Conservation (phyloP, 2,888 invertebrate species). For the Nemotelus pantherinus region DNA sequence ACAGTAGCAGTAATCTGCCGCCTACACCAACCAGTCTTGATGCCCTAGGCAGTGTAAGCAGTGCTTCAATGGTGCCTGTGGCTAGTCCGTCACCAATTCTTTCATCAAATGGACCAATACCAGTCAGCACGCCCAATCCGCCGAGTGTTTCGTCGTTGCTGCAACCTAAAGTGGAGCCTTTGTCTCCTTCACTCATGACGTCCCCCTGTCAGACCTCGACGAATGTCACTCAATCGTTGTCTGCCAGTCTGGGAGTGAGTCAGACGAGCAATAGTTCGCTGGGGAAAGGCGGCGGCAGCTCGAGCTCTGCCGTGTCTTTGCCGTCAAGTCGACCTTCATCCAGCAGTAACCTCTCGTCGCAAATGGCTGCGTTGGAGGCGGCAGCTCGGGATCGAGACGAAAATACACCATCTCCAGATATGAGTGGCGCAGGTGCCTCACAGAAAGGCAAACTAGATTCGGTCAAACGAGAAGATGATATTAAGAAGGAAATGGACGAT, state of each 20-base stretch:
- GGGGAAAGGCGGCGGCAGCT: conserved; percentile 56
- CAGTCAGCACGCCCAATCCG: conserved; percentile 69
- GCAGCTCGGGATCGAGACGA: conserved; percentile 74
- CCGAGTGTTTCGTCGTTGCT: conserved; percentile 69
- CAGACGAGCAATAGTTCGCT: conserved; percentile 50
- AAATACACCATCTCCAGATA: conserved; percentile 70
- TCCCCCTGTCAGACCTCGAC: conserved; percentile 56
- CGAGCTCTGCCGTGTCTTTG: conserved; percentile 52
- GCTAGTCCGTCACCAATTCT: conserved; percentile 66
- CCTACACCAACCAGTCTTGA: conserved; percentile 66
- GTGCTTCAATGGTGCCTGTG: conserved; percentile 65
- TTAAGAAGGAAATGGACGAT: conserved; percentile 75
- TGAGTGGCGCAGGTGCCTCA: conserved; percentile 58
- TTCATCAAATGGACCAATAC: conserved; percentile 65
- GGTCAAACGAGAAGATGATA: conserved; percentile 74
- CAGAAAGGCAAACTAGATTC: conserved; percentile 73
- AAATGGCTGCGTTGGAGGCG: conserved; percentile 78
- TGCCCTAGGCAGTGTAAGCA: conserved; percentile 47
- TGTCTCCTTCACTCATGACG: conserved; percentile 66
- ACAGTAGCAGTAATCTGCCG: conserved; percentile 61
- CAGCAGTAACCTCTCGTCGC: conserved; percentile 70
- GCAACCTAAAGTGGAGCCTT: conserved; percentile 69
- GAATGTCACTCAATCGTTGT: conserved; percentile 56
- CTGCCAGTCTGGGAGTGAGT: conserved; percentile 9
- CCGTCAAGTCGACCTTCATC: conserved; percentile 62